Percentiles rank a stretch among this genome's conserved stretches.
phyloP scores from a whole-genome alignment of 1,140 invertebrate genomes.

The Drosophila saltans region DNA sequence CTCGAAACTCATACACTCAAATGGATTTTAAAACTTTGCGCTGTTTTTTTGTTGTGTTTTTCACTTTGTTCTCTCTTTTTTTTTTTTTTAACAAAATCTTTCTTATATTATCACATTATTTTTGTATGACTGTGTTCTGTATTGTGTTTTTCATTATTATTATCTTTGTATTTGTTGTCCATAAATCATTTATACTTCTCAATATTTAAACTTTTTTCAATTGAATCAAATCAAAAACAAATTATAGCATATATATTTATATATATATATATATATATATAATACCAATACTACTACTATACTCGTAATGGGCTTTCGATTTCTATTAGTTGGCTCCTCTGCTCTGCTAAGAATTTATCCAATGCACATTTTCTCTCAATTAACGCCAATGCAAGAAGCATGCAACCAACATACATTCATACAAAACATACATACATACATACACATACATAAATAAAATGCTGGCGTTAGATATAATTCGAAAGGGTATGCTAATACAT shows the following conservation, averaged over 20 bases:
- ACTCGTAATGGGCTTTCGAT: conserved; percentile 37
- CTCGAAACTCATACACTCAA: conserved; percentile 17
- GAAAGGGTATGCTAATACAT: conserved; percentile 62
- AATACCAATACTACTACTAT: conserved; percentile 4
- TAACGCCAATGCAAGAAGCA: conserved; percentile 13
- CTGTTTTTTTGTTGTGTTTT: conserved; percentile 12
- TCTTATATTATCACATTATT: conserved; percentile 22
- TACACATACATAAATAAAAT: conserved; percentile 23
- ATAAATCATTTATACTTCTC: conserved; percentile 23
- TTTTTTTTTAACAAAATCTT: neutral
- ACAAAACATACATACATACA: conserved; percentile 22
- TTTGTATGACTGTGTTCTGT: conserved; percentile 58
- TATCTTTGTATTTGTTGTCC: conserved; percentile 57
- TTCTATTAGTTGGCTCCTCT: conserved; percentile 38
- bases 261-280: neutral
- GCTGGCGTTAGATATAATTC: conserved; percentile 50
- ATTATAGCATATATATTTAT: neutral
- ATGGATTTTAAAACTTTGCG: conserved; percentile 41
- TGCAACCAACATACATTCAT: neutral
- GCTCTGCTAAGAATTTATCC: conserved; percentile 58
- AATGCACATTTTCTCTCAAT: conserved; percentile 52
- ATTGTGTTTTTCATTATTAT: conserved; percentile 37
- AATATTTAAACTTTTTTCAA: conserved; percentile 52
- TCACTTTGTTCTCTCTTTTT: conserved; percentile 2
- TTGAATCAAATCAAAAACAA: conserved; percentile 1